Evolutionary conservation across 1,140 invertebrate species (phyloP).

Genomic region (Pogonomyrmex californicus): DNA sequence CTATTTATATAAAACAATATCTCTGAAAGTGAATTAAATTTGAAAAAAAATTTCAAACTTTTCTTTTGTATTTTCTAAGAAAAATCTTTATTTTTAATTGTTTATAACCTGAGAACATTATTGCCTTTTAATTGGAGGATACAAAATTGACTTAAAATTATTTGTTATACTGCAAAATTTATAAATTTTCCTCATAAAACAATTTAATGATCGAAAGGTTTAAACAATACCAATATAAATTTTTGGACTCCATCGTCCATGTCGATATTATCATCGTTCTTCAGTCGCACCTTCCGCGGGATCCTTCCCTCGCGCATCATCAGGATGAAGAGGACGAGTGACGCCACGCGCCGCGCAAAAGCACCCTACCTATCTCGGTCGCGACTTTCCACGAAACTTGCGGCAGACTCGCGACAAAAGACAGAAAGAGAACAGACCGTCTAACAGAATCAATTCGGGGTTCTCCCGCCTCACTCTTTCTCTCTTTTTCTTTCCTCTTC

Average conservation of each 20-base stretch:
- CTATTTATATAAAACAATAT: not conserved
- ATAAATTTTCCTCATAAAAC: not conserved
- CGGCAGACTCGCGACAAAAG: constrained; percentile 53
- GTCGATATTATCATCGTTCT: not conserved
- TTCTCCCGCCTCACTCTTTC: constrained; percentile 6
- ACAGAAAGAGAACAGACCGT: constrained; percentile 50
- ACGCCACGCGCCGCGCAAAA: constrained; percentile 50
- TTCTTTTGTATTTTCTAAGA: not conserved
- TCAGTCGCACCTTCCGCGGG: constrained; percentile 33
- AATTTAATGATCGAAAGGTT: not conserved
- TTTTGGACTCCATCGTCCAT: not conserved
- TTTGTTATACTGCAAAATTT: not conserved
- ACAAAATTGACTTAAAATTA: not conserved
- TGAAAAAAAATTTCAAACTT: not conserved
- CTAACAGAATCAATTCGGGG: constrained; percentile 74
- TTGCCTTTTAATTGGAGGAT: not conserved
- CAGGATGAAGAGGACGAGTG: constrained; percentile 24
- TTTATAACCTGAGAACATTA: not conserved
- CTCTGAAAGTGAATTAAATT: not conserved
- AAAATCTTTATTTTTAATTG: not conserved
- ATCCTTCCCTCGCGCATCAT: constrained; percentile 9
- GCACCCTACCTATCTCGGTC: constrained; percentile 50
- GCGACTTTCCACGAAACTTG: constrained; percentile 70
- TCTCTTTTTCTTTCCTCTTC: constrained; percentile 18
- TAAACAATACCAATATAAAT: not conserved